Evolutionary conservation across 2,113 vertebrate species (phyloP), one percentile per base, ranked within the genome.

Genomic region (Phylloscopus trochiloides): DNA sequence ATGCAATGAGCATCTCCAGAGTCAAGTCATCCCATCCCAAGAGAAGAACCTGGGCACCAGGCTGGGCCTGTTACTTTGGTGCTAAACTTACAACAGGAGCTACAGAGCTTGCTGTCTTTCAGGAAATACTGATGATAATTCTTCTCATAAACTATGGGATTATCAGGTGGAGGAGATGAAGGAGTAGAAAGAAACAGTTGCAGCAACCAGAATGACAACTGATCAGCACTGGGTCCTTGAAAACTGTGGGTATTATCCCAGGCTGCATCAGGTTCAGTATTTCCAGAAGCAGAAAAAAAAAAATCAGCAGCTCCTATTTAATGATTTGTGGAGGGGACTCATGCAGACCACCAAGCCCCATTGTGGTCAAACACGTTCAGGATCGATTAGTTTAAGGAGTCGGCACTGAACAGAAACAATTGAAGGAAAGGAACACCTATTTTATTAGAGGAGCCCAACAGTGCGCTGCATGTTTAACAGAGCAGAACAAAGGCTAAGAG

Each of bases 401-500:
- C 68, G 40, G 36, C 26, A 21, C 66, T 45, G 43, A 85, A 75
- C 34, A 72, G 47, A 58, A 96, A 57, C 42, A 70, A 58, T 0
- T 38, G 72, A 45, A 75, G 55, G 63, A 66, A 83, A 66, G 63
- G 47, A 93, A 55, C 58, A 62, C 63, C 63, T 88, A 17, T 73
- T 66, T 86, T 66, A 88, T 62, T 65, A 82, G 58, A 76, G 74
- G 40, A 88, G 50, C 61, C 74, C 67, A 95, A 34, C 28, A 58
- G 67, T n/a, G 82, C 71, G 40, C 82, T 90, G 86, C 75, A 31
- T 66, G 78, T 88, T 79, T 86, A 92, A 91, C 84, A 73, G 90
- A 94, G 90, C 92, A 96, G 82, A 96, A 90, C 92, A 83, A 79
- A 88, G 71, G 74, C 74, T 83, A 90, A 68, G 63, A 96, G 54